These are phyloP conservation scores for Neosilurus hyrtlii DNA, from an alignment of 2,797 vertebrate species.

Conservation along the genomic window DNA sequence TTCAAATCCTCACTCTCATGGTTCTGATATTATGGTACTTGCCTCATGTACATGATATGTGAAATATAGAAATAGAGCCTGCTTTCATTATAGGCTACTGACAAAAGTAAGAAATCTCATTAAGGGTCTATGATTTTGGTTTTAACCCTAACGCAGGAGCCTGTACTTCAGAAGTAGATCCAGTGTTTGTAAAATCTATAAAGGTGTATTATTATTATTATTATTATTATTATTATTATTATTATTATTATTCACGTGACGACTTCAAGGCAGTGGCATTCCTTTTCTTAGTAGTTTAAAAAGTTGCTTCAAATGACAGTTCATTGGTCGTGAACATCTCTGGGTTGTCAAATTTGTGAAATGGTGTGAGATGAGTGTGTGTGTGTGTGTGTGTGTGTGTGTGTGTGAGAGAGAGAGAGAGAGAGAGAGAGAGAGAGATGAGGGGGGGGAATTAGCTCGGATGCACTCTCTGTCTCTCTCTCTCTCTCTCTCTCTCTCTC, in stretches of 20 bases:
- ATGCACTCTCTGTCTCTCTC: background rate
- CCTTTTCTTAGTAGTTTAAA: background rate
- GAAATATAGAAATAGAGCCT: too few relatives aligned
- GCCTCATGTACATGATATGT: background rate
- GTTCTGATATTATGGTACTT: too few relatives aligned
- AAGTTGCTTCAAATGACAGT: background rate
- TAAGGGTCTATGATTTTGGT: background rate
- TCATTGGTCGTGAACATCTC: constrained; percentile 21
- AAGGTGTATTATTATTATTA: background rate
- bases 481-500: constrained; percentile 12
- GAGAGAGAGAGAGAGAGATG: background rate
- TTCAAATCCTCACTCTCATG: too few relatives aligned
- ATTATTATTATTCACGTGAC: background rate
- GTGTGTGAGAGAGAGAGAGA: background rate
- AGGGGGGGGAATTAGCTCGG: background rate
- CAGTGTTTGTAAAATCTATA: background rate
- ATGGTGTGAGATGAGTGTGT: constrained; percentile 14
- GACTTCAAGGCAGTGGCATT: background rate
- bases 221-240: background rate
- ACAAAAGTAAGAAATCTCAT: background rate
- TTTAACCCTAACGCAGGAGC: background rate
- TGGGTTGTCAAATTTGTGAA: background rate
- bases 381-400: background rate
- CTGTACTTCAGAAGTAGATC: background rate
- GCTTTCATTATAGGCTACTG: background rate